Percentiles rank a stretch among this genome's conserved stretches.
Evolutionary conservation across 92 coral and sea anemone genomes (phyloP).

Genomic region (Montipora capitata): DNA sequence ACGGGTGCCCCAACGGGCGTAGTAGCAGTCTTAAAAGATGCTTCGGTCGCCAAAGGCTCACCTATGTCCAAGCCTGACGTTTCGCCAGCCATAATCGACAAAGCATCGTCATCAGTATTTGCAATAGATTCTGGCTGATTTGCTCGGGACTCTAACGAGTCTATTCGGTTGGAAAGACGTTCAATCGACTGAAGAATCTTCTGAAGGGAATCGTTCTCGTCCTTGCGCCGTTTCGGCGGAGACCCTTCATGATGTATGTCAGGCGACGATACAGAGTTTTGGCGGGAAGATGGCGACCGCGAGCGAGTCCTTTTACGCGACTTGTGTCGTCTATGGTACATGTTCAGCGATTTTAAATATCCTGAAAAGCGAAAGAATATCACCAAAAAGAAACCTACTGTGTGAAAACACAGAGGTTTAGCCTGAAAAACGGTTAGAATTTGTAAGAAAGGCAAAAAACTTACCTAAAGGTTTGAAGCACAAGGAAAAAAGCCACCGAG

Average conservation of each 20-base stretch:
- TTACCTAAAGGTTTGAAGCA: not conserved
- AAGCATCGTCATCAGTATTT: not conserved
- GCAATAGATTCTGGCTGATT: not conserved
- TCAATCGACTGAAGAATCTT: not conserved
- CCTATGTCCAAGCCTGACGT: not conserved
- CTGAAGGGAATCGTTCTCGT: not conserved
- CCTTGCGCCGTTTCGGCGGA: not conserved
- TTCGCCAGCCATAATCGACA: not conserved
- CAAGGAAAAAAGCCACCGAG: not conserved
- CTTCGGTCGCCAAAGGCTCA: not conserved
- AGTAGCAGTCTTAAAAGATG: not conserved
- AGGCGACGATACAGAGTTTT: not conserved
- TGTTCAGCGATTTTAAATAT: too few relatives aligned
- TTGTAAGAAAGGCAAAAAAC: too few relatives aligned
- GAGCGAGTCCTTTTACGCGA: not conserved
- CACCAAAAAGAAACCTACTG: too few relatives aligned
- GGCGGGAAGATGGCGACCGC: not conserved
- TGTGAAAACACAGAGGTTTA: too few relatives aligned
- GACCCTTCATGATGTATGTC: not conserved
- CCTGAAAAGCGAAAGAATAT: too few relatives aligned
- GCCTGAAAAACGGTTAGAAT: too few relatives aligned
- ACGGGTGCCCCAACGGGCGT: constrained; percentile 31
- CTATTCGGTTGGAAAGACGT: not conserved
- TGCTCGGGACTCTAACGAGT: not conserved
- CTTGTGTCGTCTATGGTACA: not conserved